These are phyloP conservation scores for Noturus placidus DNA, from an alignment of 2,113 vertebrate genomes.

Conservation along the genomic window DNA sequence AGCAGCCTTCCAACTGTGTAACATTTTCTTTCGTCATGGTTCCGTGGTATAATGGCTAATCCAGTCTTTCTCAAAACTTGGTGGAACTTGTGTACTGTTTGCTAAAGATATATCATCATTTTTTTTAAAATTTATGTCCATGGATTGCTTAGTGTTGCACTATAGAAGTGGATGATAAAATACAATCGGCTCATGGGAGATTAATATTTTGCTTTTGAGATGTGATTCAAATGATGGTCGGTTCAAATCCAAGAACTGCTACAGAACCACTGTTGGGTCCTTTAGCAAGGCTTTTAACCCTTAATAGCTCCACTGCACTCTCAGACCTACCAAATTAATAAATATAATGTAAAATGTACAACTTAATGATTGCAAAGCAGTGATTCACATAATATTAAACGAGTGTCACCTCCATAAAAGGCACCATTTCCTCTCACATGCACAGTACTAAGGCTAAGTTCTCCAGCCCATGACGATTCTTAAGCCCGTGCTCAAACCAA, in stretches of 20 bases:
- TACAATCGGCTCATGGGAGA: background rate
- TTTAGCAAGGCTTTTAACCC: background rate
- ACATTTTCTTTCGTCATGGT: constrained; percentile 25
- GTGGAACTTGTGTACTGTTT: background rate
- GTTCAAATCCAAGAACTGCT: background rate
- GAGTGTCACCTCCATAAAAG: background rate
- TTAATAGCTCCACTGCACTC: background rate
- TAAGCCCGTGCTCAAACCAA: background rate
- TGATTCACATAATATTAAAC: background rate
- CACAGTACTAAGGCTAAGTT: background rate
- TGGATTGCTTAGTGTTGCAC: background rate
- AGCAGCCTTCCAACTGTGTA: constrained; percentile 16
- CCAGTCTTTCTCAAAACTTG: background rate
- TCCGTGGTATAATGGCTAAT: background rate
- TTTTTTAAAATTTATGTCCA: background rate
- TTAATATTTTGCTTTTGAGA: background rate
- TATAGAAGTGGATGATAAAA: background rate
- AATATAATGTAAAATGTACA: background rate
- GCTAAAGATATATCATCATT: background rate
- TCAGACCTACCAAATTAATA: background rate
- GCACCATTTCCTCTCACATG: background rate
- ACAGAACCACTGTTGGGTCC: background rate
- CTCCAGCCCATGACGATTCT: background rate
- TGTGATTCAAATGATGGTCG: background rate
- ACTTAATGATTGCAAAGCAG: background rate